Base-by-base conservation (phyloP, 1,140 invertebrate species). In the Ceratina japonica region DNA sequence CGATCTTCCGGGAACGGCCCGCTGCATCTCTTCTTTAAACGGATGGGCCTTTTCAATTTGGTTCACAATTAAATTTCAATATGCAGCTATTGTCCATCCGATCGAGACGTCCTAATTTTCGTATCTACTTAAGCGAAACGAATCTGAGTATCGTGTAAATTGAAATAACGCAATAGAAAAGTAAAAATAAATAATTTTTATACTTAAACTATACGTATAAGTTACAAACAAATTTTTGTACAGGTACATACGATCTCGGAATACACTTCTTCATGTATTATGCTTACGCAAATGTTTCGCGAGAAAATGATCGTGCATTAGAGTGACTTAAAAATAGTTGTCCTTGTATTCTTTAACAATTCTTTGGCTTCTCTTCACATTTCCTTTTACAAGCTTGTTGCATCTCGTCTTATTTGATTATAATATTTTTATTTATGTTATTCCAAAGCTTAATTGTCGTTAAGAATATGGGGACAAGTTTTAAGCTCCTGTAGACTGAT, bases 111-210 rank as follows among this genome's bases (percentile, higher is more conserved):
- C 49, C 75, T 71, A 77, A 71, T 71, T 77, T 77, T 77, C 49
- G 24, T 70, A 24, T 59, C 44, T 52, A 59, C n/a, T 13, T 70
- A 24, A 62, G 24, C 54, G 22, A 63, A 71, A n/a, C 49, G 52
- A 63, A 44, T 61, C 68, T 44, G 71, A 63, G 59, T 70, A 54
- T 77, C 58, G 13, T 59, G 69, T 61, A 13, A 71, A 63, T 66
- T 77, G 15, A 24, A 22, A 31, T 69, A 71, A 77, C 61, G 54
- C 64, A 76, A 76, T 71, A 77, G 69, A 0, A 77, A 70, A 62
- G 66, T 77, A 71, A 71, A 62, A 71, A 77, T 77, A 77, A 71
- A 71, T 77, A 77, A 71, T 71, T 77, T 77, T 77, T 71, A 77
- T 77, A 77, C 65, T 71, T 77, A 37, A 77, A 71, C 44, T 77